Base-by-base conservation (phyloP, 2,888 invertebrate genomes). In the Lissocephala sabroskyi region DNA sequence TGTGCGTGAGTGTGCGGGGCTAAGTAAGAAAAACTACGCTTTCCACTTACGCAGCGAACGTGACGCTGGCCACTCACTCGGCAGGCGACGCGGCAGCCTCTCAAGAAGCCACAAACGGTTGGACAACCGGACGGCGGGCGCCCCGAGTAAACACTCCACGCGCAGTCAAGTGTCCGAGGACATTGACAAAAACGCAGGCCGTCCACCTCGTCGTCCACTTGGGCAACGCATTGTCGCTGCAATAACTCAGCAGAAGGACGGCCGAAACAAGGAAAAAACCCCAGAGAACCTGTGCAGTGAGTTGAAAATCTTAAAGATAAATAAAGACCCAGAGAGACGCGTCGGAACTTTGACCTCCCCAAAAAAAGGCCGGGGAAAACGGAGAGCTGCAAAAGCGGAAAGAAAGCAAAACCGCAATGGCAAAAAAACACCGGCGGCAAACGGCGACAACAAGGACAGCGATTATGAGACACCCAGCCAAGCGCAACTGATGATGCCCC, bases 401-500 rank as follows among this genome's bases (percentile, higher is more conserved):
- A 39, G 29, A 18, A n/a, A n/a, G n/a, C n/a, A n/a, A n/a, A n/a
- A n/a, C n/a, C n/a, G n/a, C n/a, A n/a, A n/a, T n/a, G n/a, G n/a
- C n/a, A n/a, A n/a, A 51, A 56, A 47, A 49, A 46, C 46, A 56
- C 49, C 51, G 45, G 42, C 49, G 44, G 49, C 43, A 49, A 28
- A n/a, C n/a, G n/a, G n/a, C n/a, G n/a, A n/a, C n/a, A n/a, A n/a
- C n/a, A n/a, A n/a, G n/a, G n/a, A n/a, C n/a, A n/a, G n/a, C 60
- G 68, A 76, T 73, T 75, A 73, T 75, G 73, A 23, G 23, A 70
- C 48, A 68, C 42, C 52, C 71, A 66, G 52, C 80, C 74, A 66
- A 74, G 81, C 79, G 75, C 80, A 76, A 74, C 79, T 80, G 80
- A 80, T 80, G 81, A 81, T 79, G 70, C 65, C 73, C 77, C 78